phyloP scores from a whole-genome alignment of 2,113 vertebrate species.

The Pardalotus punctatus region DNA sequence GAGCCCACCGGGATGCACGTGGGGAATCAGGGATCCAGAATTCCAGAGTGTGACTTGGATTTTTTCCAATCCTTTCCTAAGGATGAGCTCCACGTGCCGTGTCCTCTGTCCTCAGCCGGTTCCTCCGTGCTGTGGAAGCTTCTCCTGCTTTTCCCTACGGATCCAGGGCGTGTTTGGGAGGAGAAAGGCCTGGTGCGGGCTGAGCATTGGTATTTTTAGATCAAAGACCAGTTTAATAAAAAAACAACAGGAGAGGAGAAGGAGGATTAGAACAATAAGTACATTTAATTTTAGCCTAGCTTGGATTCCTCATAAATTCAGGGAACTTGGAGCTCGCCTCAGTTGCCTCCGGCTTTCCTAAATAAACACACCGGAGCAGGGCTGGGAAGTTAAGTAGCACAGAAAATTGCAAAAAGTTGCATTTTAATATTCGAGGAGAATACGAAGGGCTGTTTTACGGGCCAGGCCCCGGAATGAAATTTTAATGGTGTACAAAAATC shows the following conservation, averaged over 20 bases:
- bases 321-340: background rate
- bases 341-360: background rate
- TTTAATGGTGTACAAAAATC: background rate
- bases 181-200: background rate
- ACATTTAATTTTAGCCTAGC: conserved; percentile 9
- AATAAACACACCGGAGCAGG: background rate
- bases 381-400: background rate
- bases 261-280: conserved; percentile 10
- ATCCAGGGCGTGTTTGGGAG: background rate
- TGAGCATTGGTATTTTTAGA: background rate
- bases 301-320: background rate
- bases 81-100: fast-evolving
- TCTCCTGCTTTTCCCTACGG: background rate
- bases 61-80: fast-evolving
- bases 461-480: background rate
- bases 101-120: background rate
- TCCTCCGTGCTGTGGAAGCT: background rate
- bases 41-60: background rate
- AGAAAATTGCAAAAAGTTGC: background rate
- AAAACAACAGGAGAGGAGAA: background rate
- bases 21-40: fast-evolving
- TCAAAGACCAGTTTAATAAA: background rate
- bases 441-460: background rate
- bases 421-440: background rate
- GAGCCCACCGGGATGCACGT: fast-evolving